A percentile compares a stretch with the other conserved stretches of the same genome.
These are phyloP conservation scores for Echinometra lucunter DNA, from an alignment of 53 echinoderm and acorn worm genomes.

Conservation along the genomic window DNA sequence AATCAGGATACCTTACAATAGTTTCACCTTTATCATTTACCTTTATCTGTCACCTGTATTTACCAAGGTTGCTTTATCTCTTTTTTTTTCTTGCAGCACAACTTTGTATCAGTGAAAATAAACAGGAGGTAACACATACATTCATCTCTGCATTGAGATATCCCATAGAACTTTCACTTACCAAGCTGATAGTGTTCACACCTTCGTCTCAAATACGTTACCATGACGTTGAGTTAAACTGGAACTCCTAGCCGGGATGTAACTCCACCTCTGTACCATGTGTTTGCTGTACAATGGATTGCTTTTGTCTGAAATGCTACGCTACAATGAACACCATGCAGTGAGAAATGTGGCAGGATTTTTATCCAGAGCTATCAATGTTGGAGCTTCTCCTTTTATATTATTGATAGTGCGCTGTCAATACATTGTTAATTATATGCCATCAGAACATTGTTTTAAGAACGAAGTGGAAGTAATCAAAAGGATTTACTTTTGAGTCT, in stretches of 20 bases:
- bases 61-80: too few relatives aligned
- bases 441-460: not conserved
- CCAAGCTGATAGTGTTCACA: not conserved
- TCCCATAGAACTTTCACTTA: not conserved
- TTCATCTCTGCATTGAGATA: not conserved
- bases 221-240: not conserved
- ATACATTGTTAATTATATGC: not conserved
- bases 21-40: too few relatives aligned
- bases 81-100: not conserved
- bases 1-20: too few relatives aligned
- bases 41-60: too few relatives aligned
- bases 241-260: not conserved
- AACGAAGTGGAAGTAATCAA: not conserved
- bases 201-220: not conserved
- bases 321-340: not conserved
- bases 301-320: not conserved
- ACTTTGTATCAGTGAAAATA: constrained; percentile 44
- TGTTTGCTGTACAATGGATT: not conserved
- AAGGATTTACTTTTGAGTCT: not conserved
- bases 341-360: not conserved
- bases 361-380: not conserved
- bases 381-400: not conserved
- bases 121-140: constrained; percentile 18
- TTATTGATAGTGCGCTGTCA: not conserved
- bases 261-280: not conserved